A percentile compares a stretch with the other conserved stretches of the same genome.
Evolutionary conservation across 1,140 invertebrate species (phyloP).

Genomic region (Lordiphosa mommai): DNA sequence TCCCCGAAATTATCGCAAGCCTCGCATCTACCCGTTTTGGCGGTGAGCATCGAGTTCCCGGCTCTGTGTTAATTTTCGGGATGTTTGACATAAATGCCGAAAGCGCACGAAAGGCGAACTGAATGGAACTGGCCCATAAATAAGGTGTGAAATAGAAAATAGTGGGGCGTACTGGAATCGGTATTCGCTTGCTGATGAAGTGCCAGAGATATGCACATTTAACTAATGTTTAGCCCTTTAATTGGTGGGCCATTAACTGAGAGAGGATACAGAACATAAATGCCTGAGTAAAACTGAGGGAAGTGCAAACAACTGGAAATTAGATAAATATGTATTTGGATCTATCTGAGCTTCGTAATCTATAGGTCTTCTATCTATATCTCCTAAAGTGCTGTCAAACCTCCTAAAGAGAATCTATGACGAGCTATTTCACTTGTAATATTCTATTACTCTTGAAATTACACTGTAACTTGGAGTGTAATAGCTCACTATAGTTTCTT

Average conservation of each 20-base stretch:
- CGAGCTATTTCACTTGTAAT: no score
- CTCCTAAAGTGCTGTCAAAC: no score
- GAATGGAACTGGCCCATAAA: slow-evolving; percentile 61
- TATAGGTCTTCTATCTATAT: no score
- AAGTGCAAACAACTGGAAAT: no score
- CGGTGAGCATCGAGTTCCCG: slow-evolving; percentile 2
- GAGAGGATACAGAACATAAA: not conserved
- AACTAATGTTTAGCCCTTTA: slow-evolving; percentile 31
- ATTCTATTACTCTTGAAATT: no score
- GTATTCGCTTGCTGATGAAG: slow-evolving; percentile 12
- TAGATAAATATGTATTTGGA: no score
- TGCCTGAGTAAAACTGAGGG: not conserved
- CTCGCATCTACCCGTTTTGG: slow-evolving; percentile 31
- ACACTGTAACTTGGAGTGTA: no score
- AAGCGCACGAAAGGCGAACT: slow-evolving; percentile 64
- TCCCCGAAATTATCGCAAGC: slow-evolving; percentile 44
- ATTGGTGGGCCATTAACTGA: slow-evolving; percentile 16
- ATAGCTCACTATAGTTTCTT: no score
- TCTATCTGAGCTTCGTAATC: no score
- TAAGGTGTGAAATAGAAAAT: slow-evolving; percentile 78
- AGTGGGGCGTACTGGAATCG: slow-evolving; percentile 35
- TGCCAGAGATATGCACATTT: slow-evolving; percentile 24
- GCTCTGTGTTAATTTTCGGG: slow-evolving; percentile 16
- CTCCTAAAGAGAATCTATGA: no score
- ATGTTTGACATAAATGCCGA: slow-evolving; percentile 71